Conservation (phyloP, 2,888 invertebrate species). For the Gastracanthus pulcherrimus region DNA sequence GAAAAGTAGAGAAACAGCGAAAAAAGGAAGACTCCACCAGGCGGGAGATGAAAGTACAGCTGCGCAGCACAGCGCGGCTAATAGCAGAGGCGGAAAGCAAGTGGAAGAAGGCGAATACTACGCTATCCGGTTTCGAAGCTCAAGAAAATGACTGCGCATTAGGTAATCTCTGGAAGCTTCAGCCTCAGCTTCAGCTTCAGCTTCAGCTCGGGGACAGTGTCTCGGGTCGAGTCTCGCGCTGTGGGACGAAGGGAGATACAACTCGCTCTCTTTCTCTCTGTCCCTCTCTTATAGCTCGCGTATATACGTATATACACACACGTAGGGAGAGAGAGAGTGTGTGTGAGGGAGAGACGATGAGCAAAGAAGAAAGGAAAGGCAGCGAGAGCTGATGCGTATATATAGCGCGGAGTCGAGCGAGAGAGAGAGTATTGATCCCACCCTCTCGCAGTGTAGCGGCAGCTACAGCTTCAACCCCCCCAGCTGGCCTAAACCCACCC, state of each 20-base stretch:
- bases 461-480: slow-evolving; percentile 74
- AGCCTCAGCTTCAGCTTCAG: no score
- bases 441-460: slow-evolving; percentile 65
- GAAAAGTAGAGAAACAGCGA: background rate
- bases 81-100: slow-evolving; percentile 11
- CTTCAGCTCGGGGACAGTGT: slow-evolving; percentile 67
- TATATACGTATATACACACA: no score
- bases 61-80: no score
- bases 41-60: no score
- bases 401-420: slow-evolving; percentile 37
- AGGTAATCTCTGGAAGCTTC: slow-evolving; percentile 49
- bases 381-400: background rate
- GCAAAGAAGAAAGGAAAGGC: slow-evolving; percentile 8
- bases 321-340: background rate
- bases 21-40: background rate
- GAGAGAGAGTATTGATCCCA: slow-evolving; percentile 76
- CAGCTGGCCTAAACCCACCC: slow-evolving; percentile 77
- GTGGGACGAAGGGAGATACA: background rate
- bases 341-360: background rate
- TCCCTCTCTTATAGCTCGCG: no score
- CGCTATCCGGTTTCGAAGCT: slow-evolving; percentile 36
- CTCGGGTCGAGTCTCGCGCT: slow-evolving; percentile 63
- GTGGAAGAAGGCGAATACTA: no score
- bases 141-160: slow-evolving; percentile 38
- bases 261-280: no score